Conservation (phyloP, 2,888 invertebrate species). For the Aspidiotus rigidus region DNA sequence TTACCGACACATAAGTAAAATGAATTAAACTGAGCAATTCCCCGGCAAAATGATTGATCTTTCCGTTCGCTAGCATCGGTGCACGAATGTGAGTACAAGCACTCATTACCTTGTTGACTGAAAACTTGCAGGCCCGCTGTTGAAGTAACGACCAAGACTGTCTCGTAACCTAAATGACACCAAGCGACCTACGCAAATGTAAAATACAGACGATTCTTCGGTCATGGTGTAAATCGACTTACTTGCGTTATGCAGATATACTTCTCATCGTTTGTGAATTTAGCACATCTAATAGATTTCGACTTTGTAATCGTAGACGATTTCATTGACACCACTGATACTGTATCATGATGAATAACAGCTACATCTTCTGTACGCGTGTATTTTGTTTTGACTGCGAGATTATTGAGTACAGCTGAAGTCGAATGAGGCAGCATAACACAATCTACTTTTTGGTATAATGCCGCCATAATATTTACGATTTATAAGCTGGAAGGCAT, state of each 20-base stretch:
- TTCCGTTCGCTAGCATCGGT: slow-evolving; percentile 36
- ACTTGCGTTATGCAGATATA: slow-evolving; percentile 19
- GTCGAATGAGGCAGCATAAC: slow-evolving; percentile 21
- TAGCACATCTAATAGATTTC: slow-evolving; percentile 7
- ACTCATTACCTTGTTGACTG: slow-evolving; percentile 35
- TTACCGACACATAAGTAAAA: slow-evolving; percentile 40
- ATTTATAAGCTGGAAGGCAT: too few species aligned
- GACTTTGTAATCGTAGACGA: not conserved
- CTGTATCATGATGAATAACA: slow-evolving; percentile 22
- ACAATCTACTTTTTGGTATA: slow-evolving; percentile 24
- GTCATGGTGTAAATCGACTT: not conserved
- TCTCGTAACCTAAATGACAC: slow-evolving; percentile 39
- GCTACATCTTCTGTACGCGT: slow-evolving; percentile 5
- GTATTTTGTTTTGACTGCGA: slow-evolving; percentile 18
- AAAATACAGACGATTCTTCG: not conserved
- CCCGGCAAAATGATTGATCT: slow-evolving; percentile 38
- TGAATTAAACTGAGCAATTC: slow-evolving; percentile 39
- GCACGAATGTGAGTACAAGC: slow-evolving; percentile 40
- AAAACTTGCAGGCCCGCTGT: slow-evolving; percentile 40
- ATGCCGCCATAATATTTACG: not conserved
- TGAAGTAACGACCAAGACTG: slow-evolving; percentile 39
- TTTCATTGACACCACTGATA: slow-evolving; percentile 16
- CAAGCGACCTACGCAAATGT: slow-evolving; percentile 39
- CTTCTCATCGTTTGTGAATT: slow-evolving; percentile 1
- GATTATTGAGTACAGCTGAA: slow-evolving; percentile 27